These are phyloP conservation scores for Harpegnathos saltator DNA, from an alignment of 1,140 invertebrate species.

Conservation along the genomic window DNA sequence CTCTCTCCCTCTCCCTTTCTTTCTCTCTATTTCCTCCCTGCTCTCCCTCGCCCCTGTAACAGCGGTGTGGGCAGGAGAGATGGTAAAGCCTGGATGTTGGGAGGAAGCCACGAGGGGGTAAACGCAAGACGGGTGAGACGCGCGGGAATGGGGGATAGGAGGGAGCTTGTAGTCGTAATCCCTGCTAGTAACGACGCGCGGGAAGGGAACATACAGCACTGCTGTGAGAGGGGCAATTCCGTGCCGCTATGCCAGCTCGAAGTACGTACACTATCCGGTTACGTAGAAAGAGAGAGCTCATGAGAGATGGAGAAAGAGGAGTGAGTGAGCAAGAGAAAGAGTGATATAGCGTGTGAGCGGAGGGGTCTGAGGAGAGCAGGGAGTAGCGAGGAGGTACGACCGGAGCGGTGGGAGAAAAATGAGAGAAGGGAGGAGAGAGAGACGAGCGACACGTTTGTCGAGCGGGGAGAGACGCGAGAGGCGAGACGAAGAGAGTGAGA, in stretches of 20 bases:
- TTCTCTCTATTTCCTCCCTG: background rate
- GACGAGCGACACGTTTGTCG: background rate
- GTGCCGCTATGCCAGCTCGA: background rate
- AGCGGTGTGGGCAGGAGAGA: conserved; percentile 28
- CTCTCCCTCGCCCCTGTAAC: background rate
- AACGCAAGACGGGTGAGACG: conserved; percentile 44
- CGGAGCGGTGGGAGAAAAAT: conserved; percentile 36
- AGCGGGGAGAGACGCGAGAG: background rate
- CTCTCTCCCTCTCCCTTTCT: no score
- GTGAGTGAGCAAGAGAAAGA: conserved; percentile 40
- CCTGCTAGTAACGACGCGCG: conserved; percentile 64
- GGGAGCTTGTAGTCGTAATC: conserved; percentile 64
- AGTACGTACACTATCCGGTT: conserved; percentile 49
- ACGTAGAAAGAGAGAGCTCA: conserved; percentile 7
- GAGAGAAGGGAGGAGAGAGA: conserved; percentile 14
- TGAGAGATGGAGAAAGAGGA: conserved; percentile 23
- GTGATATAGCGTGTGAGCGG: no score
- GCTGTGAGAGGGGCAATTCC: conserved; percentile 49
- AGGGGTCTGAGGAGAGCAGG: conserved; percentile 11
- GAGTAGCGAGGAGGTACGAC: conserved; percentile 21
- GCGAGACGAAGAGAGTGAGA: conserved; percentile 5
- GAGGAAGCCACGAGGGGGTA: conserved; percentile 27
- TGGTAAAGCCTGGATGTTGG: background rate
- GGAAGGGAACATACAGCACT: conserved; percentile 47
- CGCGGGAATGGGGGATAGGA: conserved; percentile 40